phyloP scores from a whole-genome alignment of 2,797 vertebrate genomes.

The Pelobates cultripes region DNA sequence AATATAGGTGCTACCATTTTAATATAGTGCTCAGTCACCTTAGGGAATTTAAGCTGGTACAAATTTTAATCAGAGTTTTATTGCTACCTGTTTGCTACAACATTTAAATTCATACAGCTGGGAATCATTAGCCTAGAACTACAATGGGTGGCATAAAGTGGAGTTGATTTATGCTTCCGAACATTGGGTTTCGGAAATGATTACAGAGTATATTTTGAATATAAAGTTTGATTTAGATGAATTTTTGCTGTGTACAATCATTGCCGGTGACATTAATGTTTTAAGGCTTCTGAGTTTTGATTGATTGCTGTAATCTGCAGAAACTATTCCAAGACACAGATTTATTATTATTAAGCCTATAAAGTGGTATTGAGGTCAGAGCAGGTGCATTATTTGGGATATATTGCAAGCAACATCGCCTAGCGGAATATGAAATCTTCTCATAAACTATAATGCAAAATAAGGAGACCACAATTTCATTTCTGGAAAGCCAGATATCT shows the following conservation, averaged over 20 bases:
- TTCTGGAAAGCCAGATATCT: conserved; percentile 49
- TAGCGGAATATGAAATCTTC: conserved; percentile 66
- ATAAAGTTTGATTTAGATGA: conserved; percentile 74
- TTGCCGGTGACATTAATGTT: conserved; percentile 77
- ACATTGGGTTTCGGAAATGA: background rate
- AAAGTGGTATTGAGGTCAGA: conserved; percentile 76
- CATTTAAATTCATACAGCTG: background rate
- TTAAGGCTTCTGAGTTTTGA: conserved; percentile 77
- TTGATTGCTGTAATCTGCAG: conserved; percentile 77
- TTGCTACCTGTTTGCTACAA: background rate
- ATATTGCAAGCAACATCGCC: conserved; percentile 70
- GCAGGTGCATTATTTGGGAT: conserved; percentile 71
- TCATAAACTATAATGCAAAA: conserved; percentile 52
- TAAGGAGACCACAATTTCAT: conserved; percentile 60
- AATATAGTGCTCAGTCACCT: background rate
- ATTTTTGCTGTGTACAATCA: conserved; percentile 71
- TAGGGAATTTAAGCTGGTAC: background rate
- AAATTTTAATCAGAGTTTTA: background rate
- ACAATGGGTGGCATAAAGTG: background rate
- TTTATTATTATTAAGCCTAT: conserved; percentile 78
- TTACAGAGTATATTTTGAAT: conserved; percentile 66
- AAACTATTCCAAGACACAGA: conserved; percentile 79
- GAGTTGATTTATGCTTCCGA: background rate
- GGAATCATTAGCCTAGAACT: background rate
- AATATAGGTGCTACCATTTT: background rate